Evolutionary conservation across 2,113 vertebrate genomes (phyloP).

Genomic region (Eublepharis macularius): DNA sequence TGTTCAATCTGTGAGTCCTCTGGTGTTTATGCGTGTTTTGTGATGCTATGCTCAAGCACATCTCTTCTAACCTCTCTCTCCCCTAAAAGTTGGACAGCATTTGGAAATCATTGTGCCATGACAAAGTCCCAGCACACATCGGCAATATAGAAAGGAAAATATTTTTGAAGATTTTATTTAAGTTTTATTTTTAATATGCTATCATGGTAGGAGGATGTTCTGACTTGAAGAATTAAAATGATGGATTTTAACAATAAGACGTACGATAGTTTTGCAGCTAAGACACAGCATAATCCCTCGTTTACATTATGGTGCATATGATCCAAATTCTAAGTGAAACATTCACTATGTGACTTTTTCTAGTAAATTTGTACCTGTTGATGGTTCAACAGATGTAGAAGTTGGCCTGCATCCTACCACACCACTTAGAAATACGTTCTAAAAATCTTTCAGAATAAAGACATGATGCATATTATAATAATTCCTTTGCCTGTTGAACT

Average conservation of each 20-base stretch:
- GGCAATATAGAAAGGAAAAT: background rate
- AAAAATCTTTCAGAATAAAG: no score
- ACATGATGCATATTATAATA: no score
- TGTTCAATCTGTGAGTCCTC: constrained; percentile 5
- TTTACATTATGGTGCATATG: background rate
- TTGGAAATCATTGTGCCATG: background rate
- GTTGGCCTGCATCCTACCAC: background rate
- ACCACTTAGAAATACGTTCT: no score
- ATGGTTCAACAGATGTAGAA: background rate
- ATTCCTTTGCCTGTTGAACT: no score
- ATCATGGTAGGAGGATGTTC: background rate
- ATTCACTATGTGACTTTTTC: background rate
- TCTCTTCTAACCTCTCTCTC: background rate
- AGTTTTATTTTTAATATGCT: background rate
- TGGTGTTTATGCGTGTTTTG: background rate
- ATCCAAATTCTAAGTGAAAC: background rate
- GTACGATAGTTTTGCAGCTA: background rate
- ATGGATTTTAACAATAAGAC: background rate
- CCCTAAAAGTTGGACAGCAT: background rate
- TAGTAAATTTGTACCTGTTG: background rate
- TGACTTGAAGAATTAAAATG: background rate
- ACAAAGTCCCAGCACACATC: background rate
- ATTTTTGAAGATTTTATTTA: background rate
- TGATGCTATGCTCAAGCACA: background rate
- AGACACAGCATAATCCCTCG: background rate